Evolutionary conservation across 2,113 vertebrate species (phyloP), one percentile per base, ranked within the genome.

Genomic region (Mastomys natalensis): DNA sequence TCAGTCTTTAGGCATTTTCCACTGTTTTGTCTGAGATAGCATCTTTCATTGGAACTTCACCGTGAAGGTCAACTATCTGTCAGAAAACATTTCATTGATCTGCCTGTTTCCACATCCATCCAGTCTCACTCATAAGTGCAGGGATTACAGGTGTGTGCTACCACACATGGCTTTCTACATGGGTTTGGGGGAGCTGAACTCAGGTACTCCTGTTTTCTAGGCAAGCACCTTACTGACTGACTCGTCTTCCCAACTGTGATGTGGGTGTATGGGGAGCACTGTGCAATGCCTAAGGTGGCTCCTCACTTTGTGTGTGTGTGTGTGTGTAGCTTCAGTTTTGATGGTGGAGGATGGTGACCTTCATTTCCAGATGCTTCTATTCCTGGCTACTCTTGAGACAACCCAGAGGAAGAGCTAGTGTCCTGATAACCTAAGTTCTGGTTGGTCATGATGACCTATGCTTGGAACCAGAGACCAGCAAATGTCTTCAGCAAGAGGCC

Each of bases 391-490:
- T 26, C 43, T 6, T 73, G 21, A 40, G 19, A n/a, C 11, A 60
- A 40, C 60, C 5, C 5, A 19, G 9, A 13, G 45, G 22, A 19
- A 40, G 21, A 60, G 43, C 4, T 1, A 26, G 29, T 40, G 6
- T 19, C 22, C 1, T 2, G 62, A 11, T 3, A 8, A 13, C 43
- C 2, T 4, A 7, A 19, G 22, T 48, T 19, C 51, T 1, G 21
- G 3, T 1, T 0, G 0, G 29, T 22, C 16, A 1, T 0, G 0
- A 1, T 0, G 0, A 24, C 16, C 9, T 21, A 6, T 4, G 7
- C n/a, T 24, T 45, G 24, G 13, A 43, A 6, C 4, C 48, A n/a
- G 53, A 4, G 15, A 19, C 3, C 0, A 0, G 11, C 72, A 45
- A 0, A 0, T 7, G 15, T 73, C 62, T 11, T 58, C 51, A 10